Evolutionary conservation across 2,113 vertebrate species (phyloP).

Genomic region (Eonycteris spelaea): DNA sequence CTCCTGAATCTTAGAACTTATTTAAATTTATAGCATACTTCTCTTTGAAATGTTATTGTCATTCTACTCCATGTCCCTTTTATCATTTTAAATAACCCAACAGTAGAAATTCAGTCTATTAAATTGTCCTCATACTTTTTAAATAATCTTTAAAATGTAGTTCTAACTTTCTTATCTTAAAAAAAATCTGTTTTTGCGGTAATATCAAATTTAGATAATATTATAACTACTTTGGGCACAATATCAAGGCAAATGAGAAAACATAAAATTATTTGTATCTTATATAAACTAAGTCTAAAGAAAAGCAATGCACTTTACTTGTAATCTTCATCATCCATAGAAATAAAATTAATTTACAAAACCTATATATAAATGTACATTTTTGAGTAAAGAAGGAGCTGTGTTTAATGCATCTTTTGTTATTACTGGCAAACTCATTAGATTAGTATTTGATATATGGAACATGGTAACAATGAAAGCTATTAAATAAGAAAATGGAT

Average conservation of each 20-base stretch:
- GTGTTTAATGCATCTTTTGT: conserved; percentile 67
- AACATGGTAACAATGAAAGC: conserved; percentile 71
- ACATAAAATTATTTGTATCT: neutral
- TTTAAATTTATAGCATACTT: neutral
- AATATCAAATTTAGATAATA: conserved; percentile 4
- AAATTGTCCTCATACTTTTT: conserved; percentile 18
- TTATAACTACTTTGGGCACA: neutral
- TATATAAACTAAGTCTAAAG: conserved; percentile 4
- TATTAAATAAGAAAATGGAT: conserved; percentile 78
- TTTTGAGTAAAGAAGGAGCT: conserved; percentile 49
- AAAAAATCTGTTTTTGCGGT: neutral
- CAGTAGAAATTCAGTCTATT: neutral
- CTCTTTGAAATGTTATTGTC: neutral
- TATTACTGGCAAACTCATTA: conserved; percentile 76
- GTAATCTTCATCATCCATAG: conserved; percentile 20
- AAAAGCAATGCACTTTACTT: conserved; percentile 37
- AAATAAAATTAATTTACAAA: conserved; percentile 66
- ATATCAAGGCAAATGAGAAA: conserved; percentile 44
- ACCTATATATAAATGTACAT: conserved; percentile 38
- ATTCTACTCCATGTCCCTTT: neutral
- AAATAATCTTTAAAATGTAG: neutral
- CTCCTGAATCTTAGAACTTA: neutral
- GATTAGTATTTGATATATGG: conserved; percentile 71
- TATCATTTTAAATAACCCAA: conserved; percentile 1
- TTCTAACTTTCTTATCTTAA: neutral